Base-by-base conservation (phyloP, 2,113 vertebrate species). In the Callipepla squamata region DNA sequence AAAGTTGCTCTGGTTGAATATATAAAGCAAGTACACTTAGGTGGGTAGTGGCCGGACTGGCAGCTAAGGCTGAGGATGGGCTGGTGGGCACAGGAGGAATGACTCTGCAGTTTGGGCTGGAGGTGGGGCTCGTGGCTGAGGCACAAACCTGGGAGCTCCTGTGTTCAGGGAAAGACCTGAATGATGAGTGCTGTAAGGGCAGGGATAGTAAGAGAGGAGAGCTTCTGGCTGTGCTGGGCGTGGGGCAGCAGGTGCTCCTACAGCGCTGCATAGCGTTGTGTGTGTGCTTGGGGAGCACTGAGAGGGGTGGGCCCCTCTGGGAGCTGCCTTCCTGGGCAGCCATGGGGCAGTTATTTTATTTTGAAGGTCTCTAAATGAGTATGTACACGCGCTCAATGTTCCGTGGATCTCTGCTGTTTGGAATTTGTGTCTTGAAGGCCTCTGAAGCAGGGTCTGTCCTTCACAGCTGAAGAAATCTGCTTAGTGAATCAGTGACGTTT, bases 11-110 rank as follows among this genome's bases (percentile, higher is more conserved):
- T 99, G 81, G 96, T 99, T 4, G 97, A 98, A 69, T 99, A 98
- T 40, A 98, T 99, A 66, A 98, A 98, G 78, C 99, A 99, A 97
- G 98, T 98, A 38, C 99, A 99, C 96, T 96, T 99, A 94, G 99
- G 99, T 99, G 89, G 72, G 98, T 97, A 58, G 44, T 0, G 0
- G 12, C 3, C 0, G 8, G 36, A n/a, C 15, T 11, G 5, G 62
- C 42, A 85, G 51, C 21, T 63, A 20, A 79, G 44, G 26, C 36
- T 14, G 44, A 62, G 68, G 36, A 38, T 13, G 18, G 15, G 40
- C 17, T 0, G 1, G 30, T 9, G 40, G 73, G 67, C 21, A 57
- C 9, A 62, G 40, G 3, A 26, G 32, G 50, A 67, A 4, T 21
- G 44, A 26, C 50, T 69, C 18, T 45, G 65, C 36, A 74, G 68